Evolutionary conservation across 2,113 vertebrate species (phyloP).

Genomic region (Spermophilus dauricus): DNA sequence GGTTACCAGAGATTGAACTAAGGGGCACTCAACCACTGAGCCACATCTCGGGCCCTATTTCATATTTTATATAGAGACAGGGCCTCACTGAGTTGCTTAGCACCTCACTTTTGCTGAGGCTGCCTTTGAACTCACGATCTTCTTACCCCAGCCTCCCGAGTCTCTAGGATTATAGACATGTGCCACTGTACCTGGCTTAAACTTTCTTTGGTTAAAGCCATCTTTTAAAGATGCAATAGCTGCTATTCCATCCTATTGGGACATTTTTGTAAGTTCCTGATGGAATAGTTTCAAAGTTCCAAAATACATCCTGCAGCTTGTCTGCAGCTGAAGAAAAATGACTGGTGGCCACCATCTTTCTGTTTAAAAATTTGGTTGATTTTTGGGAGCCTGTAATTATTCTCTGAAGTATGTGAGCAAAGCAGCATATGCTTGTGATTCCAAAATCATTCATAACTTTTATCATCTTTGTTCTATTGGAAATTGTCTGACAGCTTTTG

Average conservation of each 20-base stretch:
- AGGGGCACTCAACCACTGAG: no score
- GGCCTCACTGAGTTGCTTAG: no score
- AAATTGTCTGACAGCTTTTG: constrained; percentile 6
- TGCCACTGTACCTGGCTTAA: background rate
- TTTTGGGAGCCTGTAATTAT: background rate
- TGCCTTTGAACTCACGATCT: no score
- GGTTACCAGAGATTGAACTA: no score
- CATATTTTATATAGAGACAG: no score
- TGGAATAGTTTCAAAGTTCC: constrained; percentile 3
- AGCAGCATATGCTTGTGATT: background rate
- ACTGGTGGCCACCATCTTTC: constrained; percentile 30
- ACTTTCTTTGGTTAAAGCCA: background rate
- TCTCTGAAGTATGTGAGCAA: constrained; percentile 30
- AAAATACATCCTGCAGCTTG: constrained; percentile 14
- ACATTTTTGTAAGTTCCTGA: constrained; percentile 1
- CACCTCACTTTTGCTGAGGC: no score
- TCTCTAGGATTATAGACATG: no score
- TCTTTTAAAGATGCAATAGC: constrained; percentile 6
- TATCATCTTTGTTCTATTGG: background rate
- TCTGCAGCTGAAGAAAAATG: constrained; percentile 15
- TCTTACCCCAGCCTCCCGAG: no score
- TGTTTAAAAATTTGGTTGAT: constrained; percentile 11
- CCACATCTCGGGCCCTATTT: no score
- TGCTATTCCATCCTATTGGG: background rate
- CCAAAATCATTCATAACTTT: background rate